Evolutionary conservation across 2,113 vertebrate genomes (phyloP), one percentile per base, ranked within the genome.

Genomic region (Alligator mississippiensis): DNA sequence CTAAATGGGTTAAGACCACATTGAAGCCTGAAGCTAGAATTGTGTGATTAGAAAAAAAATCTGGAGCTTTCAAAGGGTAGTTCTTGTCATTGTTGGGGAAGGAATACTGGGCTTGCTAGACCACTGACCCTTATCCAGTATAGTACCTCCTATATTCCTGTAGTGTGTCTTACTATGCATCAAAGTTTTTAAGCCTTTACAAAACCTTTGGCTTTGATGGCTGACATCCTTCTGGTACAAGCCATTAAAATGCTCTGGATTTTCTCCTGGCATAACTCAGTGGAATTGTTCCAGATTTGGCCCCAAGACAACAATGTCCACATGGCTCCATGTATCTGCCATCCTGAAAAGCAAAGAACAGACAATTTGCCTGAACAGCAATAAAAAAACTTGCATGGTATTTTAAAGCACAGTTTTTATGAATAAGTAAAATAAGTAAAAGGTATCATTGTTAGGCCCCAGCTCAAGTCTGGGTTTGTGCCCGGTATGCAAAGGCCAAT

Each of bases 111-210:
- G 14, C 2, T 38, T 6, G 11, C 57, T 58, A 13, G 22, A 24
- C 0, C 22, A 6, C 5, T 77, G 78, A 22, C 60, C 3, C 14
- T 14, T 28, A 5, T 47, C 1, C 10, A 2, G n/a, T 70, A 19
- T 30, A 18, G n/a, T n/a, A 34, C 28, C 30, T 34, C n/a, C 34
- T 30, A 1, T 1, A 6, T 57, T 80, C 0, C 1, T 30, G 3
- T 38, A 6, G 47, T 2, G 47, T 47, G 47, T 47, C 47, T 47
- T 47, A 47, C 47, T 47, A 8, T 0, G 0, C 14, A 1, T 25
- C 1, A 1, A 70, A 18, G 8, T 59, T 80, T 68, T 55, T 57
- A 64, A 55, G 16, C 19, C n/a, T 74, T 60, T 24, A 6, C 14
- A 21, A 28, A 15, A 34, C 24, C 24, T 57, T 59, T 55, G 27